phyloP scores from a whole-genome alignment of 35 echinoderm and acorn worm species.

The Ophioderma brevispina region DNA sequence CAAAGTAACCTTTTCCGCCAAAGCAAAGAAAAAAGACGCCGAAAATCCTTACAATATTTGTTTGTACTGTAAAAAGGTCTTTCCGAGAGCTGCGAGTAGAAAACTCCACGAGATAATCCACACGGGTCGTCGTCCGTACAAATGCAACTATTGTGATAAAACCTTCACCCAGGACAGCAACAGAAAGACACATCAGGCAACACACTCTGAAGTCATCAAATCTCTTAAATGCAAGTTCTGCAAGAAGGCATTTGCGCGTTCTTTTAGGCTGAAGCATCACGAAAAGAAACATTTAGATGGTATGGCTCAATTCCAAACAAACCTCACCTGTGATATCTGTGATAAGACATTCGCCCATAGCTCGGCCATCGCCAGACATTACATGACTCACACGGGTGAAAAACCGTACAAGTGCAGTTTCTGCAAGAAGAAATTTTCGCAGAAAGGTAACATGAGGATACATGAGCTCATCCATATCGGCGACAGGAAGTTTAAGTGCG shows the following conservation, averaged over 20 bases:
- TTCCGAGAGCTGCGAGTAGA: conserved; percentile 82
- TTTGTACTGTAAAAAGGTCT: conserved; percentile 61
- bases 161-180: conserved; percentile 91
- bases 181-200: conserved; percentile 53
- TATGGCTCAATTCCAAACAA: background rate
- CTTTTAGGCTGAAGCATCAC: background rate
- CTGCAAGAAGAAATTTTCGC: conserved; percentile 76
- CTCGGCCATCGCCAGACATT: conserved; percentile 24
- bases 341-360: background rate
- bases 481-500: background rate
- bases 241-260: background rate
- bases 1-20: background rate
- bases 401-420: conserved; percentile 71
- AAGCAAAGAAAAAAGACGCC: background rate
- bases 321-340: background rate
- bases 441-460: background rate
- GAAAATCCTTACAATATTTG: background rate
- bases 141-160: conserved; percentile 78
- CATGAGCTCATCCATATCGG: background rate
- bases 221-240: background rate
- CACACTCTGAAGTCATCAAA: background rate
- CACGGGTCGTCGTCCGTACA: conserved; percentile 83
- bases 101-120: conserved; percentile 91
- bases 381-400: conserved; percentile 89
- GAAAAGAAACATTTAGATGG: background rate